These are phyloP conservation scores for Listronotus oregonensis DNA, from an alignment of 1,140 invertebrate genomes.

Conservation along the genomic window DNA sequence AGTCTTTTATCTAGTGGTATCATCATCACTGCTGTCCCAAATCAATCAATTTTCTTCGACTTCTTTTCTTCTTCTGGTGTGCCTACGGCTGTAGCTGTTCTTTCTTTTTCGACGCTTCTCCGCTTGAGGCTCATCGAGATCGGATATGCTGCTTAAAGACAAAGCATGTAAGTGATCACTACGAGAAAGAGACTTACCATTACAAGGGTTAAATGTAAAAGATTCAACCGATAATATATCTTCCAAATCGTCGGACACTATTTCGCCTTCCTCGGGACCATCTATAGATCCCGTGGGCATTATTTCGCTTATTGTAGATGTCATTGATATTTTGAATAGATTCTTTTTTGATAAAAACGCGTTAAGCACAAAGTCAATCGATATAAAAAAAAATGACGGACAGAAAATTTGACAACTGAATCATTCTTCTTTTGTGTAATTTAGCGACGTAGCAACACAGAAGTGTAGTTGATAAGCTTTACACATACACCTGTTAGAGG, in stretches of 20 bases:
- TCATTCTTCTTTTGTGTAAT: too few species aligned
- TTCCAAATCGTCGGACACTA: constrained; percentile 51
- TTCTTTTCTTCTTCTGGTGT: constrained; percentile 24
- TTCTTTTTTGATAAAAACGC: background rate
- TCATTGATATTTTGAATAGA: background rate
- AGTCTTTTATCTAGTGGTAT: constrained; percentile 21
- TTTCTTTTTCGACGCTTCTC: constrained; percentile 10
- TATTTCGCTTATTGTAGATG: background rate
- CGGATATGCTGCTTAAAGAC: constrained; percentile 53
- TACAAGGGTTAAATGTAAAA: constrained; percentile 35
- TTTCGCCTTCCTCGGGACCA: constrained; percentile 51
- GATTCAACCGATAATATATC: constrained; percentile 51
- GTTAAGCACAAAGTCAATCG: too few species aligned
- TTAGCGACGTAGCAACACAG: too few species aligned
- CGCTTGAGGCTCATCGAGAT: constrained; percentile 28
- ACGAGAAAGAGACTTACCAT: constrained; percentile 51
- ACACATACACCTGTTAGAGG: too few species aligned
- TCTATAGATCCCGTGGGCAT: constrained; percentile 14
- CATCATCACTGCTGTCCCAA: constrained; percentile 39
- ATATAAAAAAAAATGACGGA: too few species aligned
- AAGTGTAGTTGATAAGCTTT: too few species aligned
- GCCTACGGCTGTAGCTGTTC: constrained; percentile 15
- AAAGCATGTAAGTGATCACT: constrained; percentile 49
- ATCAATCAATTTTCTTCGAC: constrained; percentile 23
- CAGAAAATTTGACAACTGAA: too few species aligned